Evolutionary conservation across 2,113 vertebrate species (phyloP).

Genomic region (Abramis brama): DNA sequence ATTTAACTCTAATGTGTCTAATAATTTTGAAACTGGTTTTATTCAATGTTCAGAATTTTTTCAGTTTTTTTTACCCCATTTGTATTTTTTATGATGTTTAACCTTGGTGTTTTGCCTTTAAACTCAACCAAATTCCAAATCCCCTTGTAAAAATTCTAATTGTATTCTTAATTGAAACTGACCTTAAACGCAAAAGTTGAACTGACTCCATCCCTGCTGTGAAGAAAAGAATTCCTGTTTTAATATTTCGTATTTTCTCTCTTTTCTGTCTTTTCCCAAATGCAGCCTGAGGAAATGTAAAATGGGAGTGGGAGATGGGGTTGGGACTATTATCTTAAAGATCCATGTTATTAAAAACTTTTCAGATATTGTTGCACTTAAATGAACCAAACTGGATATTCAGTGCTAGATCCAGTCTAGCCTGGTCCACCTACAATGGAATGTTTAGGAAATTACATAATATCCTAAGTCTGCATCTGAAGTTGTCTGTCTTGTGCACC

Average conservation of each 20-base stretch:
- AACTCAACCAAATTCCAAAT: background rate
- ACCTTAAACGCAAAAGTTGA: slow-evolving; percentile 1
- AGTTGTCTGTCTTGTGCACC: slow-evolving; percentile 27
- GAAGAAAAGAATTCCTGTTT: slow-evolving; percentile 38
- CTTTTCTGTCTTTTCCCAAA: slow-evolving; percentile 76
- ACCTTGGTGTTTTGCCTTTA: background rate
- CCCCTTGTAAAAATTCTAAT: background rate
- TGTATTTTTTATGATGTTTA: background rate
- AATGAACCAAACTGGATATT: slow-evolving; percentile 8
- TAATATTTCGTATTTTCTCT: slow-evolving; percentile 57
- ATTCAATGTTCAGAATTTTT: background rate
- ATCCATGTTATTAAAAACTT: slow-evolving; percentile 6
- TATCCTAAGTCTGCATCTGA: slow-evolving; percentile 42
- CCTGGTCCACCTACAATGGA: background rate
- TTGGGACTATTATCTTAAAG: background rate
- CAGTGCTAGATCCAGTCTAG: slow-evolving; percentile 10
- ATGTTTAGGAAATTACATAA: slow-evolving; percentile 27
- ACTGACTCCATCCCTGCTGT: slow-evolving; percentile 18
- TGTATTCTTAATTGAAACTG: background rate
- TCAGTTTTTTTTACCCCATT: background rate
- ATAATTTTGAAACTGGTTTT: background rate
- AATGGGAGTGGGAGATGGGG: slow-evolving; percentile 44
- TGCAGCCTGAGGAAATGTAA: slow-evolving; percentile 88
- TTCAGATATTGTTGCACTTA: slow-evolving; percentile 28
- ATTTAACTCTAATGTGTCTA: background rate